Conservation (phyloP, 2,888 invertebrate genomes). For the Serripes groenlandicus region DNA sequence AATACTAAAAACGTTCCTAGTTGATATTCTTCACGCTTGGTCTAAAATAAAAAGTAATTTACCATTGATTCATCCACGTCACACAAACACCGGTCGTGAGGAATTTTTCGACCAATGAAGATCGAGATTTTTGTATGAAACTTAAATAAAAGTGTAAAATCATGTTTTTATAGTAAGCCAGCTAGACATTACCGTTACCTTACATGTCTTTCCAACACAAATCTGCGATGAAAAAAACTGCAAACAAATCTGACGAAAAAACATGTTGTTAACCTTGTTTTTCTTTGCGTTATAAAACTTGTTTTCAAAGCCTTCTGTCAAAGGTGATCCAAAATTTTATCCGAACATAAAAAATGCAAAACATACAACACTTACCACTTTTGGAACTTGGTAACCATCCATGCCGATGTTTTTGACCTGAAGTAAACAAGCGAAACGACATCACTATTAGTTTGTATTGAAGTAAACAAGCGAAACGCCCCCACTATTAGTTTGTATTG, state of each 20-base stretch:
- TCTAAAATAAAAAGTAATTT: conserved; percentile 18
- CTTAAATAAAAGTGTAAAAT: not conserved
- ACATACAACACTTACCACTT: conserved; percentile 20
- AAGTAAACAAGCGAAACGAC: not conserved
- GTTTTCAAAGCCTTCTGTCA: too few relatives aligned
- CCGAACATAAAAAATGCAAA: too few relatives aligned
- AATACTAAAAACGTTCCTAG: conserved; percentile 52
- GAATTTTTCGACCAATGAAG: not conserved
- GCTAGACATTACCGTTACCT: too few relatives aligned
- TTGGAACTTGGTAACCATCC: conserved; percentile 31
- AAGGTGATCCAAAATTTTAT: too few relatives aligned
- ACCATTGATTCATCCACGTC: not conserved
- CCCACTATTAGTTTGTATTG: not conserved
- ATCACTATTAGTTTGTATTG: not conserved
- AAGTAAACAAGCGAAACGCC: not conserved
- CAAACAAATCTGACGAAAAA: too few relatives aligned
- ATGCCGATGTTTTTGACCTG: conserved; percentile 59
- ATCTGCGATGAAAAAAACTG: too few relatives aligned
- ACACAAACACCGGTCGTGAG: not conserved
- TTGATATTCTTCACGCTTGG: conserved; percentile 18
- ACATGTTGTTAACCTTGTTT: too few relatives aligned
- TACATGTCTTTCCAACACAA: too few relatives aligned
- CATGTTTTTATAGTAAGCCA: too few relatives aligned
- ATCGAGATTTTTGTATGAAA: not conserved
- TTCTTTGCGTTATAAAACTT: too few relatives aligned